These are phyloP conservation scores for Lycophotia porphyrea DNA, from an alignment of 2,888 invertebrate genomes.

Conservation along the genomic window DNA sequence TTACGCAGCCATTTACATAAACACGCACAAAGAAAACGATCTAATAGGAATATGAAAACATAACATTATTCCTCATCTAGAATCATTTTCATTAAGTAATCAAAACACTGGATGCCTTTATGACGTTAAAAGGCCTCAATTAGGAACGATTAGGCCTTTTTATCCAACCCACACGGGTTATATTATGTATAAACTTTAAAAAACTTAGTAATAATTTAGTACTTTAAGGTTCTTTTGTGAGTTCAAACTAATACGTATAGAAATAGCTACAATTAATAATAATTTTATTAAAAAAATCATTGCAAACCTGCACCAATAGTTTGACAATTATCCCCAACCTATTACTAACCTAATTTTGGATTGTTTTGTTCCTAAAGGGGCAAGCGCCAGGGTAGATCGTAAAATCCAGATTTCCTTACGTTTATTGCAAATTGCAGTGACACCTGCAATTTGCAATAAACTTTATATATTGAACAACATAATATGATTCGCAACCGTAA, in stretches of 20 bases:
- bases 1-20: background rate
- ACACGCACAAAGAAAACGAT: background rate
- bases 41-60: background rate
- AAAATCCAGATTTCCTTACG: too few relatives aligned
- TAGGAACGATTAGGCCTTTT: background rate
- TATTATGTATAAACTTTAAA: background rate
- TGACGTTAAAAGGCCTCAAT: background rate
- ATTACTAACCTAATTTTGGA: too few relatives aligned
- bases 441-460: too few relatives aligned
- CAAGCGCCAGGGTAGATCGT: too few relatives aligned
- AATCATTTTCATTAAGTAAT: constrained; percentile 5
- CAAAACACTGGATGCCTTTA: background rate
- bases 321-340: too few relatives aligned
- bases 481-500: too few relatives aligned
- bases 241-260: background rate
- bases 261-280: background rate
- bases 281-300: background rate
- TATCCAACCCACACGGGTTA: background rate
- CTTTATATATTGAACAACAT: too few relatives aligned
- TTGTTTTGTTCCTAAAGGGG: too few relatives aligned
- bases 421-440: too few relatives aligned
- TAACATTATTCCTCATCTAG: background rate
- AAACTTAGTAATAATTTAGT: background rate
- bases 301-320: background rate
- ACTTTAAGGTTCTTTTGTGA: background rate